Conservation (phyloP, 2,888 invertebrate species). For the Gibbula magus region DNA sequence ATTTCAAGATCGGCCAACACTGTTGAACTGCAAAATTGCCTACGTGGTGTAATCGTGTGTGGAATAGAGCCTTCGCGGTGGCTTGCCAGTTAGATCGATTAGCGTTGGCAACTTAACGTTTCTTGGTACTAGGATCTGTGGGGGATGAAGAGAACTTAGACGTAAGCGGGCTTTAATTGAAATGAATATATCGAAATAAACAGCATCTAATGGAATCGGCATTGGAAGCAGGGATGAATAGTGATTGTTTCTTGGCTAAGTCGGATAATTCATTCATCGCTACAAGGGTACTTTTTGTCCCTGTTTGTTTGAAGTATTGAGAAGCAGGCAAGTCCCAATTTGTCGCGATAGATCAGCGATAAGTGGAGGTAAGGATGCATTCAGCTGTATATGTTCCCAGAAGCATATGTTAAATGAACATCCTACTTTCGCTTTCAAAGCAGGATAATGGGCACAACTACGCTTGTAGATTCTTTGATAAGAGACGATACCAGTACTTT, state of each 20-base stretch:
- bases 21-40: conserved; percentile 20
- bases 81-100: not conserved
- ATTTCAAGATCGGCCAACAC: conserved; percentile 4
- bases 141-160: not conserved
- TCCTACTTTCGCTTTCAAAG: too few relatives aligned
- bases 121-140: not conserved
- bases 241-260: not conserved
- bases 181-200: conserved; percentile 18
- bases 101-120: not conserved
- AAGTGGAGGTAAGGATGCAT: too few relatives aligned
- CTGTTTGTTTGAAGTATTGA: not conserved
- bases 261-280: not conserved
- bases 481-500: too few relatives aligned
- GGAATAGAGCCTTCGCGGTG: not conserved
- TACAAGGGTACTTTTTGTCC: not conserved
- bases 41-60: conserved; percentile 21
- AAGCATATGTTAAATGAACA: too few relatives aligned
- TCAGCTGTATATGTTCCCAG: too few relatives aligned
- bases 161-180: conserved; percentile 21
- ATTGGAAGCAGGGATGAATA: not conserved
- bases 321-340: not conserved
- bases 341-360: too few relatives aligned
- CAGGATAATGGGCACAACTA: too few relatives aligned
- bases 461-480: too few relatives aligned
- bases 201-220: conserved; percentile 13